Conservation (phyloP, 2,888 invertebrate species). For the Microplitis deprimator region DNA sequence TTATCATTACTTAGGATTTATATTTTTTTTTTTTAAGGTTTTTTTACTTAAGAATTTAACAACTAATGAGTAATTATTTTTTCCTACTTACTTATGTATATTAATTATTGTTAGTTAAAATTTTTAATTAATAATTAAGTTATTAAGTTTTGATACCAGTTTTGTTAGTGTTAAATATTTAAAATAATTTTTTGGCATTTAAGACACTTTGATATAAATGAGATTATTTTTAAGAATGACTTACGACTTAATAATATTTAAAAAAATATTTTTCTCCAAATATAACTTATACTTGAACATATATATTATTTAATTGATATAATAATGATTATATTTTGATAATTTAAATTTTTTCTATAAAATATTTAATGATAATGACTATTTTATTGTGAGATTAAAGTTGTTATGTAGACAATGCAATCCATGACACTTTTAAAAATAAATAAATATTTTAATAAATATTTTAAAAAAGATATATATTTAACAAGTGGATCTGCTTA, state of each 20-base stretch:
- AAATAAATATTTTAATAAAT: slow-evolving; percentile 4
- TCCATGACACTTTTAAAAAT: background rate
- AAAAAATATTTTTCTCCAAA: background rate
- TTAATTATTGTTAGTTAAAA: background rate
- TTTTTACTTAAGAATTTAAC: background rate
- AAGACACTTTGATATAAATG: background rate
- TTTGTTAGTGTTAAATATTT: too few relatives aligned
- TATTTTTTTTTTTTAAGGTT: background rate
- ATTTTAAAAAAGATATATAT: slow-evolving; percentile 25
- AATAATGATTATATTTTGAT: too few relatives aligned
- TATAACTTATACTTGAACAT: background rate
- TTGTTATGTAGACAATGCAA: background rate
- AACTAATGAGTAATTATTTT: background rate
- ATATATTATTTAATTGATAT: background rate
- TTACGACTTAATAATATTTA: background rate
- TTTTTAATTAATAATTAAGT: background rate
- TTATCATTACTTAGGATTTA: slow-evolving; percentile 1
- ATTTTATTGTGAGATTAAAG: background rate
- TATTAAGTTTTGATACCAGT: background rate
- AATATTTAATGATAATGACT: background rate
- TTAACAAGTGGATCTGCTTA: slow-evolving; percentile 15
- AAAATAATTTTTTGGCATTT: background rate
- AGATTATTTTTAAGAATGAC: background rate
- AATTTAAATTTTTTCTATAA: background rate
- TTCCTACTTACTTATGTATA: background rate